Percentiles rank a stretch among this genome's conserved stretches.
phyloP scores from a whole-genome alignment of 2,797 vertebrate genomes.

The Etheostoma nigrum region DNA sequence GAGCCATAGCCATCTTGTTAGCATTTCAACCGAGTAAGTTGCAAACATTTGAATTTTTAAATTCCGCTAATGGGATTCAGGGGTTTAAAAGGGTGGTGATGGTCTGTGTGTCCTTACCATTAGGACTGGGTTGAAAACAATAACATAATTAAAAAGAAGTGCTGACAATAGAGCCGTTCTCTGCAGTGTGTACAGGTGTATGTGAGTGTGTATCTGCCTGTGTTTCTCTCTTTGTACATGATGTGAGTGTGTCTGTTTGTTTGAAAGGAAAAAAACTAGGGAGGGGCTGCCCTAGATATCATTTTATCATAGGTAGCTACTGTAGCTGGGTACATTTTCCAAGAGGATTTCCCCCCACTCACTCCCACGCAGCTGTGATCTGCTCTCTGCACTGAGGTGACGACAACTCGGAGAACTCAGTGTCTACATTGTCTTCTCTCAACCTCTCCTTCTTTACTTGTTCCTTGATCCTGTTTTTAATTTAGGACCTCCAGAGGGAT shows the following conservation, averaged over 20 bases:
- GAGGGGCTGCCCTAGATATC: slow-evolving; percentile 85
- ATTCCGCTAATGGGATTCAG: slow-evolving; percentile 64
- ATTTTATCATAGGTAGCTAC: slow-evolving; percentile 80
- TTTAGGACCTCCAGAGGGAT: slow-evolving; percentile 9
- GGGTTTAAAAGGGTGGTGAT: slow-evolving; percentile 53
- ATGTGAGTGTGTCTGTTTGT: slow-evolving; percentile 35
- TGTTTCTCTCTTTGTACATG: slow-evolving; percentile 22
- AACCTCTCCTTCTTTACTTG: slow-evolving; percentile 24
- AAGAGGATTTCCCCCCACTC: slow-evolving; percentile 75
- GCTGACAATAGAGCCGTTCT: slow-evolving; percentile 68
- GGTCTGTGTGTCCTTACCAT: slow-evolving; percentile 52
- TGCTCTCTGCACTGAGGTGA: slow-evolving; percentile 55
- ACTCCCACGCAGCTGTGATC: slow-evolving; percentile 56
- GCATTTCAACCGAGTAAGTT: slow-evolving; percentile 43
- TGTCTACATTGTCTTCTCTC: slow-evolving; percentile 19
- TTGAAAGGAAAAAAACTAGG: slow-evolving; percentile 59
- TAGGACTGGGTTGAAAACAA: slow-evolving; percentile 62
- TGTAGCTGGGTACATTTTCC: slow-evolving; percentile 73
- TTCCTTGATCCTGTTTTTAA: slow-evolving; percentile 24
- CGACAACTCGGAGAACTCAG: slow-evolving; percentile 32
- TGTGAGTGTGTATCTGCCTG: slow-evolving; percentile 34
- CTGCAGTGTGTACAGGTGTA: slow-evolving; percentile 55
- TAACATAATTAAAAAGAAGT: slow-evolving; percentile 20
- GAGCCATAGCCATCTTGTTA: slow-evolving; percentile 48
- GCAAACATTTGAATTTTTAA: slow-evolving; percentile 75